A percentile compares a stretch with the other conserved stretches of the same genome.
These are phyloP conservation scores for Fukomys damarensis DNA, from an alignment of 2,113 vertebrate genomes.

Conservation along the genomic window DNA sequence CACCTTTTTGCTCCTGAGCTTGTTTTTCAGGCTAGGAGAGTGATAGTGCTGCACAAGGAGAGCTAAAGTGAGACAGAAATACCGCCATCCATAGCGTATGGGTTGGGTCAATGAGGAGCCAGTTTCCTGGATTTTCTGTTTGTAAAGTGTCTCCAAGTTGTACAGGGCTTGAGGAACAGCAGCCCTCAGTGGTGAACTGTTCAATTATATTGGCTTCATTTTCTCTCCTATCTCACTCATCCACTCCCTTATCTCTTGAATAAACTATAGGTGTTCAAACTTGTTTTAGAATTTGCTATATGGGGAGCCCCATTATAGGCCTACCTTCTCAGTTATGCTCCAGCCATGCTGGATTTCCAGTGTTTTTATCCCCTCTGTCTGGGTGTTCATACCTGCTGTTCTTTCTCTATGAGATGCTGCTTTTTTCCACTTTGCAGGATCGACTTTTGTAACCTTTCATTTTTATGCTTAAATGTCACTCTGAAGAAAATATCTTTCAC, in stretches of 20 bases:
- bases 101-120: background rate
- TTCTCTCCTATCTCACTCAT: background rate
- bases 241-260: background rate
- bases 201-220: background rate
- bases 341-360: background rate
- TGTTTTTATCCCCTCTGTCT: background rate
- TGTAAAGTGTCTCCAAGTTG: background rate
- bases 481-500: background rate
- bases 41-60: background rate
- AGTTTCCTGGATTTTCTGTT: background rate
- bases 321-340: background rate
- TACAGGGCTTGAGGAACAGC: background rate
- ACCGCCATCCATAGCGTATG: background rate
- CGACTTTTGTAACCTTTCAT: background rate
- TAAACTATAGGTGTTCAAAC: background rate
- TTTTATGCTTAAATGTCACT: background rate
- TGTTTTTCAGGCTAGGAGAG: background rate
- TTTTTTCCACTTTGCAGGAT: background rate
- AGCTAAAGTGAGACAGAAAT: background rate
- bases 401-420: background rate
- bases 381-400: background rate
- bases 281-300: background rate
- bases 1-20: background rate
- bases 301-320: background rate
- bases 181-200: background rate